Evolutionary conservation across 1,140 invertebrate species (phyloP).

Genomic region (Drosophila sp.): DNA sequence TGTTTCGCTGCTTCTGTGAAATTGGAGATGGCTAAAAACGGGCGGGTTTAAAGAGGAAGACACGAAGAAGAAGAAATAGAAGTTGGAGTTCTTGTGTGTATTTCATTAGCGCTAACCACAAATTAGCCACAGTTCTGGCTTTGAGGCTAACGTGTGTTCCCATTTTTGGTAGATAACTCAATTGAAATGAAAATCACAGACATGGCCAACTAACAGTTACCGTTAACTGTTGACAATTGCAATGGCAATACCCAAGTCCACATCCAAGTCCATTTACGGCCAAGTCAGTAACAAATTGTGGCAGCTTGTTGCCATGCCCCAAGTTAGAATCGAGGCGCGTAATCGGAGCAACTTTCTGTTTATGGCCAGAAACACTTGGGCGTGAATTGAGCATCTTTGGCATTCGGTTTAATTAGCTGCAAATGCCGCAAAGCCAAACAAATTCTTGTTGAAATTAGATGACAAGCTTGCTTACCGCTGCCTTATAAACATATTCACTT

Average conservation of each 20-base stretch:
- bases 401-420: conserved; percentile 76
- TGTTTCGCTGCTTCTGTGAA: conserved; percentile 5
- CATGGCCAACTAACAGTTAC: conserved; percentile 50
- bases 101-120: conserved; percentile 71
- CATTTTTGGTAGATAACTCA: conserved; percentile 68
- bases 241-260: conserved; percentile 20
- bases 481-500: conserved; percentile 44
- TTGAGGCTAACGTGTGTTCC: conserved; percentile 30
- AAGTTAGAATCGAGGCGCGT: conserved; percentile 60
- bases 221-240: conserved; percentile 42
- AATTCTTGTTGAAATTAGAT: conserved; percentile 61
- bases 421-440: conserved; percentile 59
- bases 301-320: conserved; percentile 57
- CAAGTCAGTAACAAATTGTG: conserved; percentile 65
- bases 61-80: not conserved
- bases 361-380: conserved; percentile 80
- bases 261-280: conserved; percentile 54
- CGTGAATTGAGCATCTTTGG: conserved; percentile 81
- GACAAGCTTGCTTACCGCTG: conserved; percentile 29
- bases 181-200: conserved; percentile 79
- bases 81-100: conserved; percentile 26
- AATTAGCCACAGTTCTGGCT: conserved; percentile 55
- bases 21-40: not conserved
- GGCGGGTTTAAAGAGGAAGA: not conserved
- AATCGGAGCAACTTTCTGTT: conserved; percentile 65